A percentile compares a stretch with the other conserved stretches of the same genome.
phyloP scores from a whole-genome alignment of 2,113 vertebrate genomes.

The Panthera tigris region DNA sequence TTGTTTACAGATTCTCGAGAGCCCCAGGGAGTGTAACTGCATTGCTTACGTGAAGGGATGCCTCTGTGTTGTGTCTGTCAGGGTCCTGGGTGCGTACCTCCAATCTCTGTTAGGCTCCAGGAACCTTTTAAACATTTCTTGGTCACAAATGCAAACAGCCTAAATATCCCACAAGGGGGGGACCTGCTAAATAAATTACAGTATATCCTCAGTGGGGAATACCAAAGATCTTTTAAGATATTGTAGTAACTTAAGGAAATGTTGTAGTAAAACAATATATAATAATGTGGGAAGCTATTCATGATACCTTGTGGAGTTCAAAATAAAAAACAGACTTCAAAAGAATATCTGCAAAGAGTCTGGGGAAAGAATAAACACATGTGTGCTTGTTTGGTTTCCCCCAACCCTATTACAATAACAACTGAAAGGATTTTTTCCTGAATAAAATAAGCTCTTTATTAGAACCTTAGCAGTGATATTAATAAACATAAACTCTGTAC shows the following conservation, averaged over 20 bases:
- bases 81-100: neutral
- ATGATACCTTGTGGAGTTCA: neutral
- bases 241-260: neutral
- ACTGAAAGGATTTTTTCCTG: neutral
- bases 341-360: neutral
- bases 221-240: neutral
- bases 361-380: neutral
- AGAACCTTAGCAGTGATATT: neutral
- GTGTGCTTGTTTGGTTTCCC: neutral
- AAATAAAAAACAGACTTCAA: conserved; percentile 30
- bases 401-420: neutral
- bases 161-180: neutral
- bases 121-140: neutral
- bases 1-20: neutral
- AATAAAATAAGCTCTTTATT: neutral
- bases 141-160: neutral
- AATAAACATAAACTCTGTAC: neutral
- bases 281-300: neutral
- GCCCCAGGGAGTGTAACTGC: neutral
- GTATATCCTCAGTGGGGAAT: neutral
- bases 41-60: neutral
- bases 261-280: neutral
- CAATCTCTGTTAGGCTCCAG: neutral
- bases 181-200: neutral
- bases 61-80: neutral